Evolutionary conservation across 2,113 vertebrate genomes (phyloP).

Genomic region (Argyrosomus japonicus): DNA sequence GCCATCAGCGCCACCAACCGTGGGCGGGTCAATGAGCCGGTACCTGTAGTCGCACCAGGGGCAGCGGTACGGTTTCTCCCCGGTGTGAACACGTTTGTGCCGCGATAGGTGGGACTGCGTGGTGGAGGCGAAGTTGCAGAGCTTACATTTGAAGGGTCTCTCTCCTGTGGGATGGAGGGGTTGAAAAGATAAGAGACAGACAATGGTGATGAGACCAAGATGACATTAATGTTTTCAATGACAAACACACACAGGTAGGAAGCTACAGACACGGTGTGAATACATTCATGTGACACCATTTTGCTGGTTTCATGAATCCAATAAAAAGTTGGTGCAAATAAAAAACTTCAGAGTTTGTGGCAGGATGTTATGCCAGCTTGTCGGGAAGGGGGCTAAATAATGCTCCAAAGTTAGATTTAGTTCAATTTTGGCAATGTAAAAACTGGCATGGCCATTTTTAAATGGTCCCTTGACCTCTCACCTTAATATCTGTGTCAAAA

Average conservation of each 20-base stretch:
- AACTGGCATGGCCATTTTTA: too few relatives aligned
- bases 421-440: too few relatives aligned
- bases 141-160: slow-evolving; percentile 96
- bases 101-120: slow-evolving; percentile 98
- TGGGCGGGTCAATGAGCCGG: slow-evolving; percentile 72
- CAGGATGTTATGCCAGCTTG: too few relatives aligned
- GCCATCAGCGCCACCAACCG: slow-evolving; percentile 67
- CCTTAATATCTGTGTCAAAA: too few relatives aligned
- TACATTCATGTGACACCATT: neutral
- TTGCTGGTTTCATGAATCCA: neutral
- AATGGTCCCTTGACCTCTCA: too few relatives aligned
- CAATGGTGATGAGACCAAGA: slow-evolving; percentile 22
- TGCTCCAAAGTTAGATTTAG: too few relatives aligned
- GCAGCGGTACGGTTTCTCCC: slow-evolving; percentile 98
- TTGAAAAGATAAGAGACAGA: slow-evolving; percentile 42
- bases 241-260: neutral
- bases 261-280: neutral
- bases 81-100: slow-evolving; percentile 98
- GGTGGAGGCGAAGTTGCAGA: slow-evolving; percentile 97
- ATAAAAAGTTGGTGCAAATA: neutral
- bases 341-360: too few relatives aligned
- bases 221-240: neutral
- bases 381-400: too few relatives aligned
- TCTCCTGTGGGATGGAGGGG: slow-evolving; percentile 87
- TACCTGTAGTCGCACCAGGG: slow-evolving; percentile 99